Conservation (phyloP, 2,888 invertebrate species). For the Drepanosiphum platanoidis region DNA sequence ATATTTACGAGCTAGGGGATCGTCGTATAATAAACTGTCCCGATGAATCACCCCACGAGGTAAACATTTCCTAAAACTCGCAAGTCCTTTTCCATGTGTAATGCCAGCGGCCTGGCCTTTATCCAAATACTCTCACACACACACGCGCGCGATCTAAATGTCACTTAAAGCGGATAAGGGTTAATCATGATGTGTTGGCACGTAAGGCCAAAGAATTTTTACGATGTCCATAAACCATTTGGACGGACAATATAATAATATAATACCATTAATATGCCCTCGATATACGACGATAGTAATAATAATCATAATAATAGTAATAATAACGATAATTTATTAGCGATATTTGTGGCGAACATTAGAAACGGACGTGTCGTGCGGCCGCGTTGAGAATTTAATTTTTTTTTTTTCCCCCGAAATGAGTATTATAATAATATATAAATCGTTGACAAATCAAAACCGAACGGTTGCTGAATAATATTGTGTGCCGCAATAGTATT, state of each 20-base stretch:
- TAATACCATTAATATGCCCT: constrained; percentile 50
- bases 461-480: not conserved
- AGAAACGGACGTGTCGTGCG: constrained; percentile 2
- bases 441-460: not conserved
- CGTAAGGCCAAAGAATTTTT: constrained; percentile 59
- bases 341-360: constrained; percentile 26
- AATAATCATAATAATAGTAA: constrained; percentile 30
- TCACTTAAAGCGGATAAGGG: constrained; percentile 51
- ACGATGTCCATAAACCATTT: constrained; percentile 59
- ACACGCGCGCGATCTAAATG: constrained; percentile 47
- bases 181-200: constrained; percentile 61
- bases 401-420: constrained; percentile 22
- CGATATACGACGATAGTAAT: too few relatives aligned
- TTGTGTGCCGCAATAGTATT: not conserved
- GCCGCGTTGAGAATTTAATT: constrained; percentile 32
- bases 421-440: not conserved
- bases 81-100: constrained; percentile 13
- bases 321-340: constrained; percentile 40
- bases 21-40: constrained; percentile 23
- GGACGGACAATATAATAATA: constrained; percentile 55
- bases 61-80: constrained; percentile 38
- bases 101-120: constrained; percentile 44
- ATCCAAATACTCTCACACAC: constrained; percentile 47
- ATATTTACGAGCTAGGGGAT: constrained; percentile 38
- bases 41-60: constrained; percentile 50